phyloP scores from a whole-genome alignment of 2,888 invertebrate species.

The Listrodromus nycthemerus region DNA sequence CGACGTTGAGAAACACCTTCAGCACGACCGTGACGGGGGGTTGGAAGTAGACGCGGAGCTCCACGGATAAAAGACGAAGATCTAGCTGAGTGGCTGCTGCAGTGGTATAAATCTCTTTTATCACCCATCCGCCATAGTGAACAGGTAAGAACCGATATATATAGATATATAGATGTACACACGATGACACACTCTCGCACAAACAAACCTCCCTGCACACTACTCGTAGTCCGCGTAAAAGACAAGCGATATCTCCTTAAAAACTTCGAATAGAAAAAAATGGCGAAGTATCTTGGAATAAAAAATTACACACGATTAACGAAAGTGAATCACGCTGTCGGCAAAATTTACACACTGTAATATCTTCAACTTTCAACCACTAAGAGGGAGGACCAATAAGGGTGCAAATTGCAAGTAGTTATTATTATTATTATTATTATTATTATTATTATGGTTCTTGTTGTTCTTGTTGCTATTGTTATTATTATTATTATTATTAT shows the following conservation, averaged over 20 bases:
- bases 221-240: constrained; percentile 21
- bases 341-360: neutral
- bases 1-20: constrained; percentile 74
- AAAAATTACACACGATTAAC: constrained; percentile 7
- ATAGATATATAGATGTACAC: constrained; percentile 30
- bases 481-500: no score
- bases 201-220: constrained; percentile 24
- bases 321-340: neutral
- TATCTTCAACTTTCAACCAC: neutral
- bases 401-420: neutral
- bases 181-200: constrained; percentile 36
- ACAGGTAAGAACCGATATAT: constrained; percentile 28
- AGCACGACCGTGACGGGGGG: constrained; percentile 52
- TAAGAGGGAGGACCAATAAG: no score
- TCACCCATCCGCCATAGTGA: constrained; percentile 72
- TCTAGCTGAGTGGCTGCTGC: constrained; percentile 16
- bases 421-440: no score
- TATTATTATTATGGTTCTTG: no score
- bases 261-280: neutral
- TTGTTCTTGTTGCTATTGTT: no score
- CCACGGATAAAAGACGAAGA: constrained; percentile 45
- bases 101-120: constrained; percentile 56
- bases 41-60: constrained; percentile 27
- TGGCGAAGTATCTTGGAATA: neutral
- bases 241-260: neutral